Percentiles rank a stretch among this genome's conserved stretches.
These are phyloP conservation scores for Eclectus roratus DNA, from an alignment of 2,113 vertebrate species.

Conservation along the genomic window DNA sequence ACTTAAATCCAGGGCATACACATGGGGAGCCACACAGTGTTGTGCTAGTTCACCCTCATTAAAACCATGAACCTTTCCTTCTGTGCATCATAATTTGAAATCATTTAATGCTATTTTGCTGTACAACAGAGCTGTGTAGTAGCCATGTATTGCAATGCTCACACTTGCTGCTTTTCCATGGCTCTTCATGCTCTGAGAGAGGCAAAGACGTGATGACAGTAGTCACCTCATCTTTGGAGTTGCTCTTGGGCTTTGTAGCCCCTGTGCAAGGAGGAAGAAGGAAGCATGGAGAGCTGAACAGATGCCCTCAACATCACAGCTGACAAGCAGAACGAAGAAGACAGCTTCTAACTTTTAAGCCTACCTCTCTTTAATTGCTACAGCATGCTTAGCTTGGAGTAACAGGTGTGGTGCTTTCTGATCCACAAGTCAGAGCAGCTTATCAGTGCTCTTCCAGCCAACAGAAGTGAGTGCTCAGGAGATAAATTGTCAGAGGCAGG, in stretches of 20 bases:
- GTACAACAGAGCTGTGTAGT: not conserved
- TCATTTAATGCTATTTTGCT: not conserved
- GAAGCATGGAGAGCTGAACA: not conserved
- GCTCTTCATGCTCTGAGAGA: not conserved
- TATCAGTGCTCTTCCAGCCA: not conserved
- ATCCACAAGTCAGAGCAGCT: not conserved
- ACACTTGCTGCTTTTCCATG: rapidly evolving
- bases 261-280: not conserved
- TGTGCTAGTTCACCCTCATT: not conserved
- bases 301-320: not conserved
- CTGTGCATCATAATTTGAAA: not conserved
- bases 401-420: rapidly evolving
- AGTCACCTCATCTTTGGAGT: not conserved
- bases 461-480: not conserved
- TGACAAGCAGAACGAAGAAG: not conserved
- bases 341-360: not conserved
- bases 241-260: not conserved
- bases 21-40: rapidly evolving
- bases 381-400: rapidly evolving
- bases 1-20: not conserved
- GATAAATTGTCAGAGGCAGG: not conserved
- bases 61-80: not conserved
- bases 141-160: rapidly evolving
- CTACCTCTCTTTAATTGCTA: not conserved
- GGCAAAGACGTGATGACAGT: rapidly evolving